Conservation (phyloP, 2,113 vertebrate species). For the Hippolais icterina region DNA sequence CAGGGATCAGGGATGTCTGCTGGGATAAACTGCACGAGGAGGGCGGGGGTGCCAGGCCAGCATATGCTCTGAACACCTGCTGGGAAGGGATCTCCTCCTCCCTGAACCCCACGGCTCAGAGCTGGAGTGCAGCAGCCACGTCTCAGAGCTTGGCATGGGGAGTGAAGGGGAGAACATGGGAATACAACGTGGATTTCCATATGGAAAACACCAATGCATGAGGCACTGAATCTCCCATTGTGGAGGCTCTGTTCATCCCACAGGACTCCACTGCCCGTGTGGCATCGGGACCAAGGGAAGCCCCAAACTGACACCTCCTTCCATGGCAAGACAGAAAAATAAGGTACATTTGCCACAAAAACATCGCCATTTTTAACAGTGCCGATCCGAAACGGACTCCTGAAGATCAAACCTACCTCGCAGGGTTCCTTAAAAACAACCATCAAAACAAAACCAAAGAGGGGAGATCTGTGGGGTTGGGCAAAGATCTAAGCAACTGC, state of each 20-base stretch:
- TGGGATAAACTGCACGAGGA: background rate
- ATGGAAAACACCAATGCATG: background rate
- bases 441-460: constrained; percentile 34
- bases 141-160: background rate
- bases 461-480: background rate
- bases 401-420: background rate
- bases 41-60: background rate
- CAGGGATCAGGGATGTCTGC: background rate
- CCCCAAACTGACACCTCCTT: background rate
- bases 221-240: background rate
- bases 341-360: background rate
- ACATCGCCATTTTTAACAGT: background rate
- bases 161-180: background rate
- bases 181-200: background rate
- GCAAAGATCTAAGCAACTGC: constrained; percentile 35
- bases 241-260: background rate
- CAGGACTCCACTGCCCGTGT: background rate
- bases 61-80: constrained; percentile 4
- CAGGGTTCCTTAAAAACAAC: constrained; percentile 15
- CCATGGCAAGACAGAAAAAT: background rate
- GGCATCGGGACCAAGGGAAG: background rate
- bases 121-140: background rate
- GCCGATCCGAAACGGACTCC: background rate
- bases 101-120: background rate
- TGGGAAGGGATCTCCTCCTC: background rate